A percentile compares a stretch with the other conserved stretches of the same genome.
phyloP scores from a whole-genome alignment of 2,888 invertebrate genomes.

The Patella depressa region DNA sequence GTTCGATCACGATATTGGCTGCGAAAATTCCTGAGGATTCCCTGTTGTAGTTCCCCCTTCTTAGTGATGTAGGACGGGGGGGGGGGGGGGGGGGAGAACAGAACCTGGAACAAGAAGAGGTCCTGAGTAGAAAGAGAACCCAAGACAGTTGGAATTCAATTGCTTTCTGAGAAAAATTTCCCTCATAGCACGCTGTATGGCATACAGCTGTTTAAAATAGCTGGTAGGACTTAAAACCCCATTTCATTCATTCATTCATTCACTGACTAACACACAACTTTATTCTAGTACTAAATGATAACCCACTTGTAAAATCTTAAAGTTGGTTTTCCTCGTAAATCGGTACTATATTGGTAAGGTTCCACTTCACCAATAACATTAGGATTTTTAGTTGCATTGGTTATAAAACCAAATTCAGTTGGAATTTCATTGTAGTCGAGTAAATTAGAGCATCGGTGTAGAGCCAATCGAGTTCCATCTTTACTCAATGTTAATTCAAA shows the following conservation, averaged over 20 bases:
- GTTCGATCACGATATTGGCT: too few relatives aligned
- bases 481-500: slow-evolving; percentile 69
- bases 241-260: not conserved
- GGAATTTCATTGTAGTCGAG: slow-evolving; percentile 59
- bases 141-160: too few relatives aligned
- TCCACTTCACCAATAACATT: slow-evolving; percentile 58
- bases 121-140: too few relatives aligned
- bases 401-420: slow-evolving; percentile 63
- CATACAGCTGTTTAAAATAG: not conserved
- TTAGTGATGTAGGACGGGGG: too few relatives aligned
- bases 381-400: slow-evolving; percentile 57
- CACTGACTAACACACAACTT: not conserved
- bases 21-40: too few relatives aligned
- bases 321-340: slow-evolving; percentile 54
- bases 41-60: too few relatives aligned
- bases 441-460: slow-evolving; percentile 70
- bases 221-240: too few relatives aligned
- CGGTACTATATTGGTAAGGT: slow-evolving; percentile 64
- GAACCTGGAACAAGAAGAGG: too few relatives aligned
- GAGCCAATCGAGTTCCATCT: slow-evolving; percentile 65
- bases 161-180: too few relatives aligned
- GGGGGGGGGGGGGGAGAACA: too few relatives aligned
- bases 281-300: not conserved
- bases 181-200: too few relatives aligned
- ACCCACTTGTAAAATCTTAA: slow-evolving; percentile 68